Evolutionary conservation across 2,888 invertebrate species (phyloP).

Genomic region (Subacronicta megacephala): DNA sequence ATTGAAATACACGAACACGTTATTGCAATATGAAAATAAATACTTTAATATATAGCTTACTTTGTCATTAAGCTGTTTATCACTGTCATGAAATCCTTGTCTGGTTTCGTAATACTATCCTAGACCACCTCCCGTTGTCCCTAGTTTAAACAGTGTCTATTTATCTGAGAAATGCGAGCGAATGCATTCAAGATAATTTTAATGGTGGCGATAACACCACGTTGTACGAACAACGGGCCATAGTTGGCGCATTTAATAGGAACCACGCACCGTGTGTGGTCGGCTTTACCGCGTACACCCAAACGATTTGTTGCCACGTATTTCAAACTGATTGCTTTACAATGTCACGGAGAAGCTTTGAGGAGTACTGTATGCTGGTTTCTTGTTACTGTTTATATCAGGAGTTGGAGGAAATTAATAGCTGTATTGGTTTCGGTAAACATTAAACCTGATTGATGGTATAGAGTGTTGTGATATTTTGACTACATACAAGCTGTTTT

Average conservation of each 20-base stretch:
- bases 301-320: constrained; percentile 37
- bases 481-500: constrained; percentile 3
- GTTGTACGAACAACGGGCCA: constrained; percentile 34
- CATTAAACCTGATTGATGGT: constrained; percentile 24
- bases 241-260: constrained; percentile 51
- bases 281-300: constrained; percentile 27
- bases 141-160: constrained; percentile 42
- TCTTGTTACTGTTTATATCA: constrained; percentile 29
- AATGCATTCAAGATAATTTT: constrained; percentile 56
- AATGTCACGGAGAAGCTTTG: constrained; percentile 29
- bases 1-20: not conserved
- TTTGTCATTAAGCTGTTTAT: constrained; percentile 24
- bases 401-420: constrained; percentile 35
- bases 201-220: constrained; percentile 55
- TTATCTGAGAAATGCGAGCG: constrained; percentile 56
- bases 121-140: constrained; percentile 31
- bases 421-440: constrained; percentile 27
- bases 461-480: constrained; percentile 23
- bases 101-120: constrained; percentile 45
- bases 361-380: constrained; percentile 19
- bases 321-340: constrained; percentile 45
- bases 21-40: not conserved
- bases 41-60: not conserved
- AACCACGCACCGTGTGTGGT: constrained; percentile 50
- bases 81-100: constrained; percentile 19